Evolutionary conservation across 2,888 invertebrate genomes (phyloP).

Genomic region (Cryptophagus acutangulus): DNA sequence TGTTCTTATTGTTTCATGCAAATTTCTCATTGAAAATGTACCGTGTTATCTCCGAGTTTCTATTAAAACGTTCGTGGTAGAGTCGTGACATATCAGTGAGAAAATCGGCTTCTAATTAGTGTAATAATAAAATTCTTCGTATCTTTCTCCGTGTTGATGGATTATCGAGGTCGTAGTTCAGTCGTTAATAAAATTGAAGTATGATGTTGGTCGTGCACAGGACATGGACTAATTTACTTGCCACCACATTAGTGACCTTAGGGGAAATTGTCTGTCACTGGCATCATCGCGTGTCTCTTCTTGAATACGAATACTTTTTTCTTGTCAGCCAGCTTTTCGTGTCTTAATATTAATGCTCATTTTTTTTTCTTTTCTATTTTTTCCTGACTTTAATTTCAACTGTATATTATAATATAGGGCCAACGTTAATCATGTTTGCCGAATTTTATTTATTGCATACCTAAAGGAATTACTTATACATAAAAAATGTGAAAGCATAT

Average conservation of each 20-base stretch:
- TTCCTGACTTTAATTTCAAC: too few relatives aligned
- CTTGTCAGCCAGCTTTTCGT: slow-evolving; percentile 22
- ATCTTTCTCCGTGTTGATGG: slow-evolving; percentile 17
- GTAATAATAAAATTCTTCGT: slow-evolving; percentile 5
- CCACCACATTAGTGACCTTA: slow-evolving; percentile 4
- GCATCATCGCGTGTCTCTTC: slow-evolving; percentile 23
- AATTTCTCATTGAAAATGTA: too few relatives aligned
- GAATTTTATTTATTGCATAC: too few relatives aligned
- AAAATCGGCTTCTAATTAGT: slow-evolving; percentile 5
- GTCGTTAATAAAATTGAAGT: slow-evolving; percentile 29
- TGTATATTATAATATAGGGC: too few relatives aligned
- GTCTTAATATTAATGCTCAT: slow-evolving; percentile 22
- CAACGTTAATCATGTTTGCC: too few relatives aligned
- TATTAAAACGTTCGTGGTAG: too few relatives aligned
- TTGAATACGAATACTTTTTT: slow-evolving; percentile 27
- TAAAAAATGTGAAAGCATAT: too few relatives aligned
- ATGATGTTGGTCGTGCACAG: slow-evolving; percentile 21
- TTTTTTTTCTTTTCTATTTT: too few relatives aligned
- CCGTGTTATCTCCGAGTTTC: too few relatives aligned
- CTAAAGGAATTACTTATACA: too few relatives aligned
- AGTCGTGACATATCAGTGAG: slow-evolving; percentile 1
- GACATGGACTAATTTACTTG: slow-evolving; percentile 30
- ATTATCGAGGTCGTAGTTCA: slow-evolving; percentile 27
- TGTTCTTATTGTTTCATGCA: not conserved
- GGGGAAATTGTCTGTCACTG: slow-evolving; percentile 21